Evolutionary conservation across 2,888 invertebrate genomes (phyloP), one percentile per base, ranked within the genome.

Genomic region (Silvanus unidentatus): DNA sequence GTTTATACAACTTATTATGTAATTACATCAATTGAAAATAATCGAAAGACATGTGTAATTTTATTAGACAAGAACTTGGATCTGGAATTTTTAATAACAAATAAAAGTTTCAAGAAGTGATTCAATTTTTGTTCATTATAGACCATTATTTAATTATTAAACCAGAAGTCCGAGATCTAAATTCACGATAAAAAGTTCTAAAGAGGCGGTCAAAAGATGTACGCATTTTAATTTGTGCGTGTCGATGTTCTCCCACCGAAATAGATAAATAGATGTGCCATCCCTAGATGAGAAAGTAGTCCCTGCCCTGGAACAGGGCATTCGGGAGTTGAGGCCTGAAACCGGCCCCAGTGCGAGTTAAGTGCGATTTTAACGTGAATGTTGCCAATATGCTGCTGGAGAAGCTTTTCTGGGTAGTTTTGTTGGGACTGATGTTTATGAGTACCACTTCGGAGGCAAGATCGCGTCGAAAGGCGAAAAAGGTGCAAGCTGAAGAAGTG

Each of bases 241-340:
- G 54, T 46, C 49, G 44, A 47, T 45, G 43, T 44, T 53, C 10
- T 11, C 22, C 42, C 48, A 47, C 42, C 43, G 2, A 28, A 40
- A 47, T 50, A 50, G 50, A 54, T 54, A 54, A 54, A 54, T 54
- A 55, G 48, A 44, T 36, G 48, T 47, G 49, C 46, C 16, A 30
- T 39, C 34, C 35, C 37, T 32, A 44, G 42, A 45, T 48, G 48
- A 38, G 41, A 48, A 53, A 52, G 48, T 59, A 57, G 58, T 61
- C 57, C 59, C 56, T 50, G 61, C 61, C 61, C 64, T 61, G 55
- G 47, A 49, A 49, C 54, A 53, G 58, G 60, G 60, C 58, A 54
- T 50, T 53, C 57, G 50, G 55, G 44, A 49, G 47, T 47, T 50
- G 48, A 52, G 57, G 57, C 54, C 54, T 49, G 28, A 43, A 29